Evolutionary conservation across 2,797 vertebrate genomes (phyloP), one percentile per base, ranked within the genome.

Genomic region (Scomberomorus guttatus): DNA sequence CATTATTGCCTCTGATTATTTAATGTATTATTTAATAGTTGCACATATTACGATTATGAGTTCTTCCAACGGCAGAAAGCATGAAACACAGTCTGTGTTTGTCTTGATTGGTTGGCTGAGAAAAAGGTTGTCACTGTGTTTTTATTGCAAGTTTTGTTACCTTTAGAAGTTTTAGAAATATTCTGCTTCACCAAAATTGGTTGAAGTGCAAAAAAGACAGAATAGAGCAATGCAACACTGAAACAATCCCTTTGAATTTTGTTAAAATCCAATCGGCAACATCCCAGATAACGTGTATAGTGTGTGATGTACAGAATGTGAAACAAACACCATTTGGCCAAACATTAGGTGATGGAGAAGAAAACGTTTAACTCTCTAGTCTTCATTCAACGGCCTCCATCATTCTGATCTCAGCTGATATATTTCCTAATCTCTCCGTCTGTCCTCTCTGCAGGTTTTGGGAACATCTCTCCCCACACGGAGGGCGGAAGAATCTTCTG

Each of bases 401-500:
- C 17, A 50, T 18, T 20, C 46, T n/a, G 18, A 7, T 20, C 17
- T 50, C 46, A 50, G 46, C 5, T 50, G 13, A 56, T 27, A 4
- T 20, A 48, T 67, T 37, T 62, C 11, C 5, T 9, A 11, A 2
- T 62, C 25, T 62, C 18, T 73, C 12, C 61, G 0, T 29, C 27
- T 71, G 20, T 73, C 15, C 20, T 75, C 27, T 65, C 14, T 29
- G 13, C 82, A 99, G 98, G 98, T 63, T 99, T 98, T 94, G 98
- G 98, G 87, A 99, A 99, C 88, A 97, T 96, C 84, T 98, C 98
- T 74, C 98, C 98, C 34, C 96, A 97, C 86, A 99, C 98, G 62
- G 95, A 98, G 92, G 97, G 97, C 13, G 98, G 98, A 51, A 96
- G 96, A 87, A 98, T 99, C 93, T 99, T 99, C 94, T 99, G 98